Evolutionary conservation across 2,797 vertebrate species (phyloP).

Genomic region (Xiphorhynchus erythropygius): DNA sequence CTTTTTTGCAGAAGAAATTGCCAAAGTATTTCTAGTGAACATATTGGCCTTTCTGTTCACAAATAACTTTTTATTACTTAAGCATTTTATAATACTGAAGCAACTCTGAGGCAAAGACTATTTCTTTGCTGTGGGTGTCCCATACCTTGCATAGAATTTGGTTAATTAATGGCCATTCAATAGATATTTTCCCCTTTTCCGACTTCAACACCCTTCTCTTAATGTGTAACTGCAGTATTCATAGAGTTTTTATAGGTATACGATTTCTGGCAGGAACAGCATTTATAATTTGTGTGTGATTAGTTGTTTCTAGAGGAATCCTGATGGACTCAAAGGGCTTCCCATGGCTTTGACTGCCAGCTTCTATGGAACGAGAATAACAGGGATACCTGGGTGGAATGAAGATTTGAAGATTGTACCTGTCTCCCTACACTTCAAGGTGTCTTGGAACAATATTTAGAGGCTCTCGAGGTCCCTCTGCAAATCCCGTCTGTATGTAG

Average conservation of each 20-base stretch:
- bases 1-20: not conserved
- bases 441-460: not conserved
- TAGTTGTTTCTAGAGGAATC: not conserved
- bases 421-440: not conserved
- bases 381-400: not conserved
- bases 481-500: not conserved
- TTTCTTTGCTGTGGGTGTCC: not conserved
- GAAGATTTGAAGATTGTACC: not conserved
- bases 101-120: not conserved
- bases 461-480: not conserved
- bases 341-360: not conserved
- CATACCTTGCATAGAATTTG: not conserved
- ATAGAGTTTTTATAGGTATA: not conserved
- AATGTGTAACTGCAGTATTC: not conserved
- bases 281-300: not conserved
- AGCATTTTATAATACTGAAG: not conserved
- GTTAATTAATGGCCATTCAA: not conserved
- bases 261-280: not conserved
- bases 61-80: not conserved
- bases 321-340: not conserved
- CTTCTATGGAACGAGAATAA: not conserved
- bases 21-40: not conserved
- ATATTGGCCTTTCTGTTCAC: not conserved
- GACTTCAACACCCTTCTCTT: not conserved
- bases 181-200: not conserved